Base-by-base conservation (phyloP, 2,113 vertebrate species). In the Amblyopsis rosae region DNA sequence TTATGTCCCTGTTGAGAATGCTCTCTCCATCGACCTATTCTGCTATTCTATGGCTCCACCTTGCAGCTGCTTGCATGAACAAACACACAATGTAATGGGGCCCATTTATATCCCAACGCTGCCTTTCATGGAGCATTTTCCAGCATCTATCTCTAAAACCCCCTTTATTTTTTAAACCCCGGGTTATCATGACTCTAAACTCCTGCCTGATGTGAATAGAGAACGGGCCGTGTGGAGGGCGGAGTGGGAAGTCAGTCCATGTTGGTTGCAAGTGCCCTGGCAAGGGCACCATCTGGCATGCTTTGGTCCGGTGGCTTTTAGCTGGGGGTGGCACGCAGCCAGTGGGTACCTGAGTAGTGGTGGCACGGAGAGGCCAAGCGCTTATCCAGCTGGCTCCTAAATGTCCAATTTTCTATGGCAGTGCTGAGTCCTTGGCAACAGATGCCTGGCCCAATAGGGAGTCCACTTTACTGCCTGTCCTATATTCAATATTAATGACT, bases 361-460 rank as follows among this genome's bases (percentile, higher is more conserved):
- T 77, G 74, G 75, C 84, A 70, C 85, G 83, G 85, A 78, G 79
- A 80, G 87, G 75, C 78, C 75, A 63, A 66, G 68, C 76, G 68
- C 62, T 72, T 80, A 65, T 90, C 91, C 91, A 89, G 88, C 92
- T 92, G 90, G 86, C 89, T 86, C 80, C 83, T 91, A 90, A 91
- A 88, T 90, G 90, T 89, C 82, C 86, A 88, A 90, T 90, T 90
- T 89, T 90, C 87, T 76, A 76, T 83, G 81, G 87, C 75, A 82
- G 84, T 67, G 79, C 74, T 72, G 75, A 83, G 80, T 81, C 83
- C 65, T 53, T 64, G 57, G 80, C 86, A 91, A 88, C 92, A 92
- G 91, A 93, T 92, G 88, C 81, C 78, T 50, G 33, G 69, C 83
- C 70, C 85, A 75, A 63, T 81, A 41, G 91, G 85, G 86, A 82